Evolutionary conservation across 2,888 invertebrate genomes (phyloP).

Genomic region (Cynaeus angustus): DNA sequence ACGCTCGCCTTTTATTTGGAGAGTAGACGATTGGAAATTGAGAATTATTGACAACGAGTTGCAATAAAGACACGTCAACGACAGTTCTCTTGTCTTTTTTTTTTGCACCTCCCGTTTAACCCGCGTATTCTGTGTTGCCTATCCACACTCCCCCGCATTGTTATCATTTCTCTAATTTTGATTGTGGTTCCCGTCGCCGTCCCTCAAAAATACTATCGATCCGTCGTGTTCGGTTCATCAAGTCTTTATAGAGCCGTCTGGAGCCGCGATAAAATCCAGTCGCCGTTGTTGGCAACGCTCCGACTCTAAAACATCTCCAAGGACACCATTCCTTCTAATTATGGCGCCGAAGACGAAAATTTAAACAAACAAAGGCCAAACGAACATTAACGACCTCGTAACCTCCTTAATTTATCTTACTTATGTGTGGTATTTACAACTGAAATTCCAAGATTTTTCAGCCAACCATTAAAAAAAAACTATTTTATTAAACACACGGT

Average conservation of each 20-base stretch:
- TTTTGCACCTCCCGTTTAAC: too few relatives aligned
- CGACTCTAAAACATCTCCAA: neutral
- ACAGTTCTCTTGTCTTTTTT: too few relatives aligned
- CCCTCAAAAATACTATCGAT: conserved; percentile 24
- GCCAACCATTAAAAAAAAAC: too few relatives aligned
- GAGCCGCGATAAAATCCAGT: conserved; percentile 26
- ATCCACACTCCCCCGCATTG: too few relatives aligned
- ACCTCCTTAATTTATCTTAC: conserved; percentile 31
- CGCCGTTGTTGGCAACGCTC: conserved; percentile 23
- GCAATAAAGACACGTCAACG: too few relatives aligned
- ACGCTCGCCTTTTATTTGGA: neutral
- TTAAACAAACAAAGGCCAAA: conserved; percentile 23
- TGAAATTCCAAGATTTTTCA: neutral
- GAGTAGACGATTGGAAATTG: neutral
- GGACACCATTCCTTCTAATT: neutral
- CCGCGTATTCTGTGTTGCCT: too few relatives aligned
- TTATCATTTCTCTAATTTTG: neutral
- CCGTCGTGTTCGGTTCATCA: conserved; percentile 29
- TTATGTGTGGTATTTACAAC: neutral
- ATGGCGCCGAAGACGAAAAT: conserved; percentile 10
- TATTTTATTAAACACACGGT: too few relatives aligned
- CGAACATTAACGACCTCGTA: conserved; percentile 19
- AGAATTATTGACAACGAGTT: neutral
- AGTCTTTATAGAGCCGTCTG: conserved; percentile 38
- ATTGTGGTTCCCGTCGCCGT: neutral